Percentiles rank a stretch among this genome's conserved stretches.
Evolutionary conservation across 2,888 invertebrate genomes (phyloP).

Genomic region (Pterobdella sp.): DNA sequence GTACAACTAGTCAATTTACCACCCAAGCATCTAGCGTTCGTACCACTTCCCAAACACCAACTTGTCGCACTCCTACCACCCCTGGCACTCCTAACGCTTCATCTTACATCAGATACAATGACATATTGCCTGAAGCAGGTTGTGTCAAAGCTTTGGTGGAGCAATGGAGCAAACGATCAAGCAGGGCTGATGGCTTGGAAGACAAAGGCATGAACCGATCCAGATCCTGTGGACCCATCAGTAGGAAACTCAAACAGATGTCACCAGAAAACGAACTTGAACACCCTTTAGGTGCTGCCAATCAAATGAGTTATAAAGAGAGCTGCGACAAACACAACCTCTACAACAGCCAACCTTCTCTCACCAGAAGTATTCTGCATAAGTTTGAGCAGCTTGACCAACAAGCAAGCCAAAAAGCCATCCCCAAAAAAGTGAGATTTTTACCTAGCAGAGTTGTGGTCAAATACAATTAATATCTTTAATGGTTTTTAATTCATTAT

Average conservation of each 20-base stretch:
- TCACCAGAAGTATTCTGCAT: constrained; percentile 23
- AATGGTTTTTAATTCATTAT: too few species aligned
- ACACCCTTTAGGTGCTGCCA: background rate
- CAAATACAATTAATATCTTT: too few species aligned
- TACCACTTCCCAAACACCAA: background rate
- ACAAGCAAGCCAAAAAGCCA: background rate
- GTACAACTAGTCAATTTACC: background rate
- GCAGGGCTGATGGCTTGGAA: constrained; percentile 14
- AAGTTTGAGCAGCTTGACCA: constrained; percentile 23
- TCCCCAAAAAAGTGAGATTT: background rate
- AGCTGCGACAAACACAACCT: background rate
- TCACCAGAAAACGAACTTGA: constrained; percentile 16
- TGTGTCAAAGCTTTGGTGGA: constrained; percentile 26
- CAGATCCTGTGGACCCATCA: constrained; percentile 22
- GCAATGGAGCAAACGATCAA: constrained; percentile 22
- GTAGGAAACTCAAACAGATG: constrained; percentile 16
- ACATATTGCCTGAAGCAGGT: constrained; percentile 26
- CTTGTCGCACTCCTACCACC: background rate
- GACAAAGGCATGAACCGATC: constrained; percentile 4
- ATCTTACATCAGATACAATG: constrained; percentile 8
- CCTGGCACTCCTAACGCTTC: constrained; percentile 7
- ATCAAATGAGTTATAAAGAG: background rate
- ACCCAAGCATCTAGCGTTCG: background rate
- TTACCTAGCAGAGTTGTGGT: too few species aligned
- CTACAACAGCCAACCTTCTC: constrained; percentile 20